Percentiles rank a stretch among this genome's conserved stretches.
Evolutionary conservation across 2,797 vertebrate species (phyloP).

Genomic region (Sitta carolinensis): DNA sequence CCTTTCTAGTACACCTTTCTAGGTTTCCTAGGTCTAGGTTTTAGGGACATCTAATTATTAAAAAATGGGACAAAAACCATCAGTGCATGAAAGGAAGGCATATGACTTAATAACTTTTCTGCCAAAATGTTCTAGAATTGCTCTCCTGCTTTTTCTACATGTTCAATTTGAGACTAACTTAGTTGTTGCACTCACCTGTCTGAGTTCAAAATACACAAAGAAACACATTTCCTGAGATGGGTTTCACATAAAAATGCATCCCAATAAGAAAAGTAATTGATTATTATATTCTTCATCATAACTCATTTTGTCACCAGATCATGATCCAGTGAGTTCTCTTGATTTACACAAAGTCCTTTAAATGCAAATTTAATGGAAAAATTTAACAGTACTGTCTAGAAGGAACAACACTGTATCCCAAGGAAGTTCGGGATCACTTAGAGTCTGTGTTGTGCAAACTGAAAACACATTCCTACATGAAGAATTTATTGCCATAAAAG

Average conservation of each 20-base stretch:
- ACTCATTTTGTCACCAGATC: neutral
- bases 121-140: neutral
- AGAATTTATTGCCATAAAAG: neutral
- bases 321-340: neutral
- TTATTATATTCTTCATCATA: neutral
- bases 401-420: neutral
- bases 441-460: neutral
- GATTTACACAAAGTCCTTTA: neutral
- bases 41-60: neutral
- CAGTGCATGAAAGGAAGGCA: accelerated
- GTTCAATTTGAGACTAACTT: neutral
- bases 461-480: neutral
- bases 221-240: neutral
- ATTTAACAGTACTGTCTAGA: neutral
- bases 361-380: neutral
- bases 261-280: neutral
- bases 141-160: neutral
- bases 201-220: neutral
- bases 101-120: neutral
- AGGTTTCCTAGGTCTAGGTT: too few relatives aligned
- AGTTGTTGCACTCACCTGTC: neutral
- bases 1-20: neutral
- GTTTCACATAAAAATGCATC: neutral
- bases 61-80: neutral
- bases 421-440: neutral